phyloP scores from a whole-genome alignment of 1,140 invertebrate species.

The Drosophila melanica region DNA sequence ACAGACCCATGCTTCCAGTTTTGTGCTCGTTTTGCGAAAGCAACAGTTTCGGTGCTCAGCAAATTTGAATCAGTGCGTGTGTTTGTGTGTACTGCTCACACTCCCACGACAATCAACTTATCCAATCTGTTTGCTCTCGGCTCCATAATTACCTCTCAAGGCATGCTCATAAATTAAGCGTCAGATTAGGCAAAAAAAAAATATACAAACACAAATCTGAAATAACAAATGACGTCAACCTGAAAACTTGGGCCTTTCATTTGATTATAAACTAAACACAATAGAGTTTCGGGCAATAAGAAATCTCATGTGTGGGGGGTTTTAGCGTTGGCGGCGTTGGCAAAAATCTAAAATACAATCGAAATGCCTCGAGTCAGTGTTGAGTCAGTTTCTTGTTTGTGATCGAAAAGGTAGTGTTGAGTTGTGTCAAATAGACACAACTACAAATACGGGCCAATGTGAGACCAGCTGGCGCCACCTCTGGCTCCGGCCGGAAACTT shows the following conservation, averaged over 20 bases:
- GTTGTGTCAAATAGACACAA: not conserved
- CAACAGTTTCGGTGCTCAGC: conserved; percentile 10
- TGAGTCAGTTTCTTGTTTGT: conserved; percentile 1
- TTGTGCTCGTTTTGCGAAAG: not conserved
- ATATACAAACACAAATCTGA: conserved; percentile 27
- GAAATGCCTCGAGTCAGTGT: not conserved
- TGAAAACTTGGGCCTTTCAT: conserved; percentile 55
- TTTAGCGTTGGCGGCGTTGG: too few relatives aligned
- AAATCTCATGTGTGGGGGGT: conserved; percentile 1
- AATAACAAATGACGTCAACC: conserved; percentile 68
- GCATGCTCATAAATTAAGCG: conserved; percentile 49
- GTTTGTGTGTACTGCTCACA: not conserved
- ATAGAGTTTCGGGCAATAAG: conserved; percentile 33
- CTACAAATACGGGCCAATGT: not conserved
- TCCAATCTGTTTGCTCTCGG: conserved; percentile 32
- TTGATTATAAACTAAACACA: conserved; percentile 36
- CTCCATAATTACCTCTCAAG: conserved; percentile 49
- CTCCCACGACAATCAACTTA: conserved; percentile 41
- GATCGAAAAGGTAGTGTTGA: not conserved
- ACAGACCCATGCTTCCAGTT: not conserved
- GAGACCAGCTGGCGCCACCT: conserved; percentile 9
- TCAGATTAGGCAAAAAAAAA: conserved; percentile 50
- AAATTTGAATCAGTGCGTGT: not conserved
- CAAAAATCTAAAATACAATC: not conserved
- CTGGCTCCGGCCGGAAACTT: conserved; percentile 1